Base-by-base conservation (phyloP, 1,140 invertebrate species). In the Ylistrum balloti region DNA sequence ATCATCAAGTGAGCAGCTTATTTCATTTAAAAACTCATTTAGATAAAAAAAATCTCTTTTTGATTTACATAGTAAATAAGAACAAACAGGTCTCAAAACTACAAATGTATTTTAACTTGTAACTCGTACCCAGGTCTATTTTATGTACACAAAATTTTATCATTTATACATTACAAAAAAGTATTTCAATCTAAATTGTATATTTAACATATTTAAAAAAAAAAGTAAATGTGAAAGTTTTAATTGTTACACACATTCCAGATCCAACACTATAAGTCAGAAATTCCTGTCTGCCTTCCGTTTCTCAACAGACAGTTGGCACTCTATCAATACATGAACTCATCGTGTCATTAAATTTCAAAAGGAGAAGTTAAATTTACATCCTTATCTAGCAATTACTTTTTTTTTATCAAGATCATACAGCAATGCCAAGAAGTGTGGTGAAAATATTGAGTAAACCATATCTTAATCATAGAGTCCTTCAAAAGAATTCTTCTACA, bases 321-420 rank as follows among this genome's bases (percentile, higher is more conserved):
- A 74, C 56, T 28, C 22, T 74, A 74, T 74, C 56, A 74, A 74
- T 74, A 74, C 56, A 74, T 74, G 56, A 74, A 74, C 56, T 74
- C 56, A 74, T 74, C 56, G 56, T 74, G 56, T 74, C 56, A 74
- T 74, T 74, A 74, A 74, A 74, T 74, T 74, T 74, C 56, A 74
- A 74, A 74, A 74, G 56, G 56, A 74, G 56, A 74, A 74, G 56
- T 74, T 74, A 74, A 74, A 28, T 74, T 74, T 74, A 74, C 17
- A 74, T 74, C 56, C 56, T 74, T 74, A 74, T 74, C 56, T 74
- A 74, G 56, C 56, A 74, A 74, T 74, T 74, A 74, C 56, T 74
- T 74, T 74, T n/a, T n/a, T 74, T 74, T 74, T 74, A 74, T 74
- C 56, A 74, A 74, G 56, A 74, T 74, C 22, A 9, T 28, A 74